Evolutionary conservation across 2,888 invertebrate species (phyloP).

Genomic region (Enoplolaimus lenunculus): DNA sequence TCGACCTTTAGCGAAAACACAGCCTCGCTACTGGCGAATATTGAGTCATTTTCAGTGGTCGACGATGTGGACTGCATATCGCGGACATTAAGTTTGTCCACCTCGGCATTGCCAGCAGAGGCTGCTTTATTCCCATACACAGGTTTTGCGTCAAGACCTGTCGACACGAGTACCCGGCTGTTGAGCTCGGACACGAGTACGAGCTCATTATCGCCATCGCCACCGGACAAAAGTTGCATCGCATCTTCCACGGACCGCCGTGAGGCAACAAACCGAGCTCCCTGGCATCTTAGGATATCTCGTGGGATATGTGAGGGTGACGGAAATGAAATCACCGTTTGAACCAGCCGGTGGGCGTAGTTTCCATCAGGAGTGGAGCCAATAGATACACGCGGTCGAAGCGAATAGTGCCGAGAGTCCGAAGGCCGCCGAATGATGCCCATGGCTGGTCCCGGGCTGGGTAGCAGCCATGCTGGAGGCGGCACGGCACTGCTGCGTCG

Average conservation of each 20-base stretch:
- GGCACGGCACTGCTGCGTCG: not conserved
- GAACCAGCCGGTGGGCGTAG: conserved; percentile 19
- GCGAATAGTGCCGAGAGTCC: not conserved
- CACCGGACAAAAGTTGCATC: not conserved
- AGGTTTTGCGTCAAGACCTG: no score
- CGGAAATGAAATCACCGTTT: conserved; percentile 36
- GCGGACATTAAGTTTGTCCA: no score
- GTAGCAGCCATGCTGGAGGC: not conserved
- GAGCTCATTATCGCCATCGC: not conserved
- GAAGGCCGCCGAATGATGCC: not conserved
- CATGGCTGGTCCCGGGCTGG: not conserved
- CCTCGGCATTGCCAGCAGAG: no score
- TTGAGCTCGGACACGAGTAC: no score
- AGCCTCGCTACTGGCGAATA: no score
- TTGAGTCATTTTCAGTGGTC: no score
- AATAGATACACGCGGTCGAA: not conserved
- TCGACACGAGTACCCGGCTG: no score
- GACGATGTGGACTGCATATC: no score
- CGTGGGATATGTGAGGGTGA: conserved; percentile 21
- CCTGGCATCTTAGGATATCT: not conserved
- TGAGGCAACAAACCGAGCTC: not conserved
- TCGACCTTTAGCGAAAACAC: no score
- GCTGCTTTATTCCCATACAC: no score
- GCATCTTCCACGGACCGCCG: not conserved
- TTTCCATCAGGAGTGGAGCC: not conserved